These are phyloP conservation scores for human (Homo sapiens) DNA, from an alignment of 2,113 vertebrate genomes.

Conservation along the genomic window DNA sequence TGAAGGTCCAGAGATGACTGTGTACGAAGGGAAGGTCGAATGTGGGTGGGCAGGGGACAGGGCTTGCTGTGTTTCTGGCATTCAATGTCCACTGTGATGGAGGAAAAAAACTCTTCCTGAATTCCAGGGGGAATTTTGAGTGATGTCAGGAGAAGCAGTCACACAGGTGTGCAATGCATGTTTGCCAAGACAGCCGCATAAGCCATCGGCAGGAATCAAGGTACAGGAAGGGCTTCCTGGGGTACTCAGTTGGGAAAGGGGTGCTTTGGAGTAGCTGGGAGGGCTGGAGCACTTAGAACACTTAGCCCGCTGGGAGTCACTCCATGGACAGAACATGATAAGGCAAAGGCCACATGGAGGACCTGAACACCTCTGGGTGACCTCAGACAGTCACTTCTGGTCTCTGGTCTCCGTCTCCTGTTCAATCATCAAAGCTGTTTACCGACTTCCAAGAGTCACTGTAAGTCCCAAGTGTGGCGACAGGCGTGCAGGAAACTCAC, in stretches of 20 bases:
- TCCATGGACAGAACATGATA: background rate
- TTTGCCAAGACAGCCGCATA: background rate
- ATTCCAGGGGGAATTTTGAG: background rate
- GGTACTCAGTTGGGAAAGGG: background rate
- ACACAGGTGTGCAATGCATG: background rate
- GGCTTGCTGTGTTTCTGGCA: background rate
- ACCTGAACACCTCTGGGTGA: background rate
- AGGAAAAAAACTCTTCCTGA: background rate
- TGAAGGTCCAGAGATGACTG: background rate
- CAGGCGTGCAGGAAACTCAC: fast-evolving
- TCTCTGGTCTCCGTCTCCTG: background rate
- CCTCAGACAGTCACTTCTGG: background rate
- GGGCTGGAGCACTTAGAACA: background rate
- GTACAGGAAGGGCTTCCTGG: background rate
- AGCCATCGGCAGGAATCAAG: background rate
- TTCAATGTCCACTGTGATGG: background rate
- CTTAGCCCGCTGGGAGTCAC: background rate
- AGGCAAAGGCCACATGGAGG: background rate
- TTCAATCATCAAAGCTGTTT: background rate
- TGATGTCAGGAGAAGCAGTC: background rate
- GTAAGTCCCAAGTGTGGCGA: background rate
- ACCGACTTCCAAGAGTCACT: background rate
- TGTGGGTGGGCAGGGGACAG: fast-evolving
- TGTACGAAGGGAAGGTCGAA: background rate
- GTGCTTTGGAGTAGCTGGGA: background rate